Conservation (phyloP, 2,888 invertebrate species). For the Arrhopalites spinosus region DNA sequence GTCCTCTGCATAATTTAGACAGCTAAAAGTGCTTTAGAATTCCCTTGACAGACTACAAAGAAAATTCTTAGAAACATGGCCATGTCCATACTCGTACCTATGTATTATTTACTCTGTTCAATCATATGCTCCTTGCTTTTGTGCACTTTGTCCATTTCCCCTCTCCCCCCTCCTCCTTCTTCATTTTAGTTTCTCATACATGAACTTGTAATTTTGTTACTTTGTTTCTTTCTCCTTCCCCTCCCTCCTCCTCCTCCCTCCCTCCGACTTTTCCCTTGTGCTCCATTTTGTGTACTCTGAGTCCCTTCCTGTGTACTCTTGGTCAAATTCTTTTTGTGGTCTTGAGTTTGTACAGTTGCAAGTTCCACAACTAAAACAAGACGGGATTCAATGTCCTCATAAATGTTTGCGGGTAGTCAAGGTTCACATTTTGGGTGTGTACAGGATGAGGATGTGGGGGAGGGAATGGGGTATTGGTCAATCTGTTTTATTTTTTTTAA, state of each 20-base stretch:
- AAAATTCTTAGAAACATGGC: background rate
- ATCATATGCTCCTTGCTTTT: background rate
- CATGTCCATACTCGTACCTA: background rate
- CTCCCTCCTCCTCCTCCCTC: background rate
- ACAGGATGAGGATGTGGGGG: too few relatives aligned
- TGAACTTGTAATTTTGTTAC: constrained; percentile 3
- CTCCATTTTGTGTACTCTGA: too few relatives aligned
- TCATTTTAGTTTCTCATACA: background rate
- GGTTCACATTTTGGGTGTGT: too few relatives aligned
- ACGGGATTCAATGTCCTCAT: too few relatives aligned
- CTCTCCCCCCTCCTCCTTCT: background rate
- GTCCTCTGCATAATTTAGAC: constrained; percentile 24
- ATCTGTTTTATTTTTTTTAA: too few relatives aligned
- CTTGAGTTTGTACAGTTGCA: too few relatives aligned
- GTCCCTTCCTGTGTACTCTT: too few relatives aligned
- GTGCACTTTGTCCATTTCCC: background rate
- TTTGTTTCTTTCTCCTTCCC: background rate
- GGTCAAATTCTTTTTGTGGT: too few relatives aligned
- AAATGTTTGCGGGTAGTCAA: too few relatives aligned
- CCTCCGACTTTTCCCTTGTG: too few relatives aligned
- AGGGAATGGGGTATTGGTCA: too few relatives aligned
- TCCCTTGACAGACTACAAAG: background rate
- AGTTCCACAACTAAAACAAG: too few relatives aligned
- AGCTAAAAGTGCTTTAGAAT: constrained; percentile 18
- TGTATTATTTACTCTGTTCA: constrained; percentile 1